phyloP scores from a whole-genome alignment of 2,113 vertebrate genomes.

The Urocynchramus pylzowi region DNA sequence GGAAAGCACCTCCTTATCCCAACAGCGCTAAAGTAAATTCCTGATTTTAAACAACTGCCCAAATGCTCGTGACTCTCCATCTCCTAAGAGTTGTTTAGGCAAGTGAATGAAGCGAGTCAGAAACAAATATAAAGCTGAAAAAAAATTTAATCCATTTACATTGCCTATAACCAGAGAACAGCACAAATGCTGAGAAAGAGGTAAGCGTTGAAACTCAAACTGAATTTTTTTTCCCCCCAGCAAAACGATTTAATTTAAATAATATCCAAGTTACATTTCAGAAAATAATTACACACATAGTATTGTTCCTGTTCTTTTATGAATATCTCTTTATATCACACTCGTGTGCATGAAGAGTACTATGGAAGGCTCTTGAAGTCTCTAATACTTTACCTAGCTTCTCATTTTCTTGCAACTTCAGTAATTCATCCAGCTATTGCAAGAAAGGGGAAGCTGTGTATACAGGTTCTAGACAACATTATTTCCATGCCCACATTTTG shows the following conservation, averaged over 20 bases:
- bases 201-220: neutral
- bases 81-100: neutral
- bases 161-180: neutral
- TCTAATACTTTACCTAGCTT: neutral
- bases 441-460: conserved; percentile 3
- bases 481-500: conserved; percentile 1
- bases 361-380: neutral
- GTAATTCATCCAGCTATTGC: neutral
- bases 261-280: neutral
- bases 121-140: neutral
- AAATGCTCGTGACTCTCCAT: neutral
- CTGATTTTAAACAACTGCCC: neutral
- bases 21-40: neutral
- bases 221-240: neutral
- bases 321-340: neutral
- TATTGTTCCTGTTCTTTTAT: neutral
- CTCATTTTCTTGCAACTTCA: neutral
- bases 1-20: neutral
- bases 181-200: neutral
- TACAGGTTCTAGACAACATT: neutral
- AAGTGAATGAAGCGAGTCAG: neutral
- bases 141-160: neutral
- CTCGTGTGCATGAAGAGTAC: fast-evolving
- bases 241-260: neutral
- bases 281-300: neutral